Base-by-base conservation (phyloP, 2,797 vertebrate genomes). In the Hippopotamyrus pictus region DNA sequence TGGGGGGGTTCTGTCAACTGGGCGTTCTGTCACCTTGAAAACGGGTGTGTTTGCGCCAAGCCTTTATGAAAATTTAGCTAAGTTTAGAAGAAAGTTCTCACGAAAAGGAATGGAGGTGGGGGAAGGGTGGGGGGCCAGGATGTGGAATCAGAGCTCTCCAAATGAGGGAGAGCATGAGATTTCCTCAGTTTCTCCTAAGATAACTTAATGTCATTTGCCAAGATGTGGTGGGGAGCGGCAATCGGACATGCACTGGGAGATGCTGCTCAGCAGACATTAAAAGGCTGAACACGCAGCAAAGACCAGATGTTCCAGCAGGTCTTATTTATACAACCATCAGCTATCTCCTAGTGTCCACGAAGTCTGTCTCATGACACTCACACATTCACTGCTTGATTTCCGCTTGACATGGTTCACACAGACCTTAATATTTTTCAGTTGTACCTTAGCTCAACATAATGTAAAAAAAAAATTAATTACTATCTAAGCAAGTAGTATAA, bases 251-350 rank as follows among this genome's bases (percentile, higher is more conserved):
- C 98, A 95, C 98, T 98, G 97, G 59, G 98, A 97, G 97, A 97
- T 97, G 97, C 97, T 99, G n/a, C 98, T 99, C 98, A 98, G 98
- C 99, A 98, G 97, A 97, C 98, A 99, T 99, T 99, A 99, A 98
- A 98, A 99, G 99, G 98, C 98, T 98, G 98, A 99, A 98, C 96
- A 97, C 98, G 98, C 97, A 99, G 98, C 98, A 98, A 98, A 98
- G 98, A 99, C 98, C 98, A 99, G 98, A 99, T 99, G 98, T 99
- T 99, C 97, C 96, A 97, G 97, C 97, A 98, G 98, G 97, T 97
- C 97, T 99, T 99, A 99, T 99, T 99, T 98, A 99, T 99, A 98
- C 98, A 96, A 96, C 97, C 97, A 97, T 98, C 97, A 99, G 98
- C 98, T 97, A 96, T 97, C 97, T 97, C 97, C 97, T 97, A 97